Conservation (phyloP, 2,113 vertebrate species). For the Panthera tigris region DNA sequence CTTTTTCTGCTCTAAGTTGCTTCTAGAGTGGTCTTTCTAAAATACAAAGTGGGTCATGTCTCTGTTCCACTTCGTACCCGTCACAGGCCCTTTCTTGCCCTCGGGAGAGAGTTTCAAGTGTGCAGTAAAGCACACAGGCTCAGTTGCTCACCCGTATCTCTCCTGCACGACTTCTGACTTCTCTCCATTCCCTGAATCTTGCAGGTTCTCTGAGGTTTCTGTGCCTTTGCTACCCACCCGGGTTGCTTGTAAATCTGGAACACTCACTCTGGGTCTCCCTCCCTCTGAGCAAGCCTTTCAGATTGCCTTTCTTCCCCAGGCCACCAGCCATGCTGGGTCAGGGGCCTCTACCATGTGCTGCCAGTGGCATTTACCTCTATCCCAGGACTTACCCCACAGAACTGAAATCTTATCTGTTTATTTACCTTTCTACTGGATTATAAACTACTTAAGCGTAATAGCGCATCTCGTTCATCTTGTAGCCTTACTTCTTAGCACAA, state of each 20-base stretch:
- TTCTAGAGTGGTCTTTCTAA: neutral
- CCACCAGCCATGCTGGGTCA: neutral
- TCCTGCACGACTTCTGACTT: neutral
- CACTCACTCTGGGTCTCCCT: neutral
- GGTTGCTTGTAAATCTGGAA: neutral
- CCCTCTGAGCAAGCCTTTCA: neutral
- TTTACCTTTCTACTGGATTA: conserved; percentile 26
- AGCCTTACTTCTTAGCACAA: neutral
- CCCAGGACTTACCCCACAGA: neutral
- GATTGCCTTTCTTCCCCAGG: neutral
- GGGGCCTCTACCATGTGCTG: neutral
- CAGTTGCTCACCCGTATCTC: neutral
- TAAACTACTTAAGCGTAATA: neutral
- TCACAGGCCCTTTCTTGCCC: neutral
- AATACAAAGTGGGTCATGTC: neutral
- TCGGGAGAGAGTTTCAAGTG: neutral
- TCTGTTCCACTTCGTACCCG: neutral
- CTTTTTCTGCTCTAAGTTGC: neutral
- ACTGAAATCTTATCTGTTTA: conserved; percentile 47
- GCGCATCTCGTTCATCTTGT: neutral
- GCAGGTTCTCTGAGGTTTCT: neutral
- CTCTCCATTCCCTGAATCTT: neutral
- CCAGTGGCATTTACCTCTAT: neutral
- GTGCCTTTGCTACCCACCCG: neutral
- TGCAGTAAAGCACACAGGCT: neutral